Evolutionary conservation across 2,797 vertebrate species (phyloP), one percentile per base, ranked within the genome.

Genomic region (Xiphorhynchus erythropygius): DNA sequence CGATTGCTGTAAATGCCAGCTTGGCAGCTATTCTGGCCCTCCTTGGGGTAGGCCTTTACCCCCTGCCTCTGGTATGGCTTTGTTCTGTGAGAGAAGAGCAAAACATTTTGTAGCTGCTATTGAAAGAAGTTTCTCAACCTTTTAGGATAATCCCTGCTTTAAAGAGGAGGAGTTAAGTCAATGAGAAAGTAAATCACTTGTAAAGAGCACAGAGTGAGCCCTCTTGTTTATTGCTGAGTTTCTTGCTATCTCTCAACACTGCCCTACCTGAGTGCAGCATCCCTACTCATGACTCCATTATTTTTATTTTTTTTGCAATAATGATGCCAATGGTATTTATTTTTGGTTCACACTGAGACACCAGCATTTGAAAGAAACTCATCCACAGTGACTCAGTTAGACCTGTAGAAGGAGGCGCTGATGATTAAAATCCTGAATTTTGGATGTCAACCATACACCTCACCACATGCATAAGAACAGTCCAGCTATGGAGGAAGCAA

Each of bases 401-500:
- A 30, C 35, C 32, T 86, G 64, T 4, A 6, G 41, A 65, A 95
- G 84, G 60, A 63, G 65, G 23, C 50, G 69, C 6, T 35, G n/a
- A 22, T 75, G 32, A 49, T 55, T 75, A 84, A 92, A 88, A 60
- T 50, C 33, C 50, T 23, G 18, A 78, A 23, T 75, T 89, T 78
- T 65, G 33, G 39, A 80, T 87, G 44, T 27, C 57, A 60, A 85
- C 46, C 46, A 16, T 42, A 57, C 15, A 84, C 18, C 52, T 78
- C 75, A 65, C n/a, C 50, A 65, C 35, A 65, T 65, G 59, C n/a
- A 25, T 41, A 89, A 52, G 55, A 86, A 23, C 68, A 83, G 63
- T 89, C 57, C 80, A 59, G 4, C 91, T 93, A 91, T 93, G 95
- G 84, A 95, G 77, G 80, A 77, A 96, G 78, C 89, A 96, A 90